Conservation (phyloP, 2,113 vertebrate species). For the Esox niger region DNA sequence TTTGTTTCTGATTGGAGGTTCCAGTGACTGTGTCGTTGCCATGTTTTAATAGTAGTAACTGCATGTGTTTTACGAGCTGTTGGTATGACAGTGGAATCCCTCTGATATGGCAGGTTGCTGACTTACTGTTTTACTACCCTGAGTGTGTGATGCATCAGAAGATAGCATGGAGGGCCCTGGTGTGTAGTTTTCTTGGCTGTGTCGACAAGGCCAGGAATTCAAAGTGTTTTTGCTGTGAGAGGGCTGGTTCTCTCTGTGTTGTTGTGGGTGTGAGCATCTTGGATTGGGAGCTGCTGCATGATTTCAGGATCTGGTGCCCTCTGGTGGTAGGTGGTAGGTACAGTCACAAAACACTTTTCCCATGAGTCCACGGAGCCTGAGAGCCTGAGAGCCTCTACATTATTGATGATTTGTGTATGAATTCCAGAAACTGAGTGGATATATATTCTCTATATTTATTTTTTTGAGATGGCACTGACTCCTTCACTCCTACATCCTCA, state of each 20-base stretch:
- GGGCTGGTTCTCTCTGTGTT: conserved; percentile 15
- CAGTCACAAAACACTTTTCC: not conserved
- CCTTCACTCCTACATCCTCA: conserved; percentile 1
- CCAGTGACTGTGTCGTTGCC: not conserved
- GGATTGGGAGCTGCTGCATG: conserved; percentile 5
- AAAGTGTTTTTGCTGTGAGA: conserved; percentile 22
- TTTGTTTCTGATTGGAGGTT: conserved; percentile 1
- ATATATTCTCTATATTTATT: not conserved
- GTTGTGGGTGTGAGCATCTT: conserved; percentile 8
- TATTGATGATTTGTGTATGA: not conserved
- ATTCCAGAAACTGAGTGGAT: not conserved
- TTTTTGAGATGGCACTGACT: not conserved
- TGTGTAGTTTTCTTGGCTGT: conserved; percentile 21
- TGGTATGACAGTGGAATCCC: not conserved
- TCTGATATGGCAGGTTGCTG: conserved; percentile 13
- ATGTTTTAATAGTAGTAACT: not conserved
- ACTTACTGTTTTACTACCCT: conserved; percentile 8
- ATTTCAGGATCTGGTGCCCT: conserved; percentile 53
- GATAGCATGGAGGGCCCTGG: conserved; percentile 8
- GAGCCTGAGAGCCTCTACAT: not conserved
- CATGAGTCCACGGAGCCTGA: not conserved
- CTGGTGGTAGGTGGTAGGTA: conserved; percentile 58
- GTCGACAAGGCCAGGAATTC: conserved; percentile 30
- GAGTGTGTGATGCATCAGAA: not conserved
- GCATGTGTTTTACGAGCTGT: not conserved